Base-by-base conservation (phyloP, 2,888 invertebrate species). In the Philhelius pedissequus region DNA sequence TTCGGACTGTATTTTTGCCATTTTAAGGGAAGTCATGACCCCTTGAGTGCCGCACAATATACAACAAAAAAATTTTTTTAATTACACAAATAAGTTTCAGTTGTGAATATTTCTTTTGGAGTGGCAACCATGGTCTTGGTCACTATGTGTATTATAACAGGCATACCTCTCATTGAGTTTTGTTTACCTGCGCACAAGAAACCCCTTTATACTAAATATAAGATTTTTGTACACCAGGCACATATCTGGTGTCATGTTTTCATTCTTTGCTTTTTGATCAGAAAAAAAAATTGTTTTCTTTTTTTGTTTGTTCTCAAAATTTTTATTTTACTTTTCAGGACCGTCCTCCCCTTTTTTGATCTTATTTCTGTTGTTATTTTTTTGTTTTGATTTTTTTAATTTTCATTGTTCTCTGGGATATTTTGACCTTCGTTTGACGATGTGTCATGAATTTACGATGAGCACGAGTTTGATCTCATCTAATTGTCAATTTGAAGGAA, bases 211-310 rank as follows among this genome's bases (percentile, higher is more conserved):
- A n/a, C n/a, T n/a, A n/a, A n/a, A n/a, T n/a, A n/a, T 15, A 22
- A 22, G 22, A 45, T 56, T 77, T 82, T 82, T 32, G 82, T 82
- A 82, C 20, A 62, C 77, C 71, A 48, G 78, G 73, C 82, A 82
- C 82, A 82, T 82, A 82, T 73, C 82, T 68, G 73, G 82, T 82
- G 82, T 82, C 82, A 82, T 82, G 82, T 78, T 82, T 82, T 82
- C 77, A 40, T 77, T 71, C 77, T 75, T 58, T n/a, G 50, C 68
- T 30, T 35, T 30, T 40, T 64, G 54, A 60, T 70, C 15, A 43
- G 43, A 48, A 62, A 43, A 30, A 62, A 30, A 68, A 68, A n/a
- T 30, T 38, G 18, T 43, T 43, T 38, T 27, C 4, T 38, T 40
- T 56, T 54, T 20, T 27, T 38, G 22, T 58, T 38, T 13, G 40